Evolutionary conservation across 2,113 vertebrate genomes (phyloP).

Genomic region (Platysternon megacephalum): DNA sequence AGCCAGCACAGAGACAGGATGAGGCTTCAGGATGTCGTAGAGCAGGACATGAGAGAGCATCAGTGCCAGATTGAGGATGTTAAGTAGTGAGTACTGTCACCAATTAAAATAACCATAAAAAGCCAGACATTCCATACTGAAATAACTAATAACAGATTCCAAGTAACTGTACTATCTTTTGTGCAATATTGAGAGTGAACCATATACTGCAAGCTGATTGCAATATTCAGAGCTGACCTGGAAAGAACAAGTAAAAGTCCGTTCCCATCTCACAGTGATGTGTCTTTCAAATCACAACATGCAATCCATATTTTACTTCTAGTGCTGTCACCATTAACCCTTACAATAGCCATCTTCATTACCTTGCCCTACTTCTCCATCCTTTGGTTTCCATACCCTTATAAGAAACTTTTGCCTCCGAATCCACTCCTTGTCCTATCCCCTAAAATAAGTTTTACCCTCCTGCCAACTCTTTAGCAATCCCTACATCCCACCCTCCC

Average conservation of each 20-base stretch:
- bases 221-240: neutral
- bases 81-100: slow-evolving; percentile 57
- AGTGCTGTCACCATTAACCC: neutral
- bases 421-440: neutral
- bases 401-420: neutral
- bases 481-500: neutral
- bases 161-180: neutral
- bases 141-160: slow-evolving; percentile 66
- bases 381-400: neutral
- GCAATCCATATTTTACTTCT: neutral
- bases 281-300: neutral
- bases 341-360: neutral
- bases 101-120: slow-evolving; percentile 70
- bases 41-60: slow-evolving; percentile 40
- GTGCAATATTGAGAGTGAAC: neutral
- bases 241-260: neutral
- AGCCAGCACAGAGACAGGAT: slow-evolving; percentile 7
- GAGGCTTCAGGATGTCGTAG: slow-evolving; percentile 11
- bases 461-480: fast-evolving
- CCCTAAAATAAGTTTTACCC: neutral
- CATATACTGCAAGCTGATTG: neutral
- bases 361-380: neutral
- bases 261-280: neutral
- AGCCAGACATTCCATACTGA: slow-evolving; percentile 55
- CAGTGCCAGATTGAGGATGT: slow-evolving; percentile 38